These are phyloP conservation scores for Scylla paramamosain DNA, from an alignment of 1,140 invertebrate genomes.

Conservation along the genomic window DNA sequence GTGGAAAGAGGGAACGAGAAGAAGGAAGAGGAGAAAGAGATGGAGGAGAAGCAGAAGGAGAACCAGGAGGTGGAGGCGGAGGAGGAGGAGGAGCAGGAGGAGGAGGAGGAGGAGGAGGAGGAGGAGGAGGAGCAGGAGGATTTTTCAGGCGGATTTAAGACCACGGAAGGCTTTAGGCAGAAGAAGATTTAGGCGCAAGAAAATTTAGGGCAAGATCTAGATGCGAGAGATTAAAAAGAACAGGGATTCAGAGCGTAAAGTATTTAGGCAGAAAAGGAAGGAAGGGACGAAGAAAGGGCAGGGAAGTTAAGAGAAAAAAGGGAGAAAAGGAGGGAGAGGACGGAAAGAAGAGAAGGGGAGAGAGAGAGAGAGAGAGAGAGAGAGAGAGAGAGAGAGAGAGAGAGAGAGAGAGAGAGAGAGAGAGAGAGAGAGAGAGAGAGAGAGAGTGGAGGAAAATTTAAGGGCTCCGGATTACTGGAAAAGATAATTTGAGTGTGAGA, in stretches of 20 bases:
- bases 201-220: conserved; percentile 44
- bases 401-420: too few species aligned
- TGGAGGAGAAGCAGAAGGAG: too few species aligned
- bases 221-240: conserved; percentile 60
- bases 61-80: neutral
- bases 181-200: conserved; percentile 50
- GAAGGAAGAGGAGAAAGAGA: too few species aligned
- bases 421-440: neutral
- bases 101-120: neutral
- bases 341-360: neutral
- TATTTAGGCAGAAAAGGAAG: conserved; percentile 37
- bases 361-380: neutral
- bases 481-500: conserved; percentile 59
- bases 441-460: conserved; percentile 40
- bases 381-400: too few species aligned
- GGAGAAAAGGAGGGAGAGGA: neutral
- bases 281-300: too few species aligned
- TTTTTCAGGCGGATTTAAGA: conserved; percentile 46
- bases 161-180: conserved; percentile 34
- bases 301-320: too few species aligned
- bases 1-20: conserved; percentile 10
- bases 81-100: neutral
- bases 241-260: conserved; percentile 38
- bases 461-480: conserved; percentile 49
- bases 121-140: neutral